These are phyloP conservation scores for Psammodynastes pulverulentus DNA, from an alignment of 2,113 vertebrate species.

Conservation along the genomic window DNA sequence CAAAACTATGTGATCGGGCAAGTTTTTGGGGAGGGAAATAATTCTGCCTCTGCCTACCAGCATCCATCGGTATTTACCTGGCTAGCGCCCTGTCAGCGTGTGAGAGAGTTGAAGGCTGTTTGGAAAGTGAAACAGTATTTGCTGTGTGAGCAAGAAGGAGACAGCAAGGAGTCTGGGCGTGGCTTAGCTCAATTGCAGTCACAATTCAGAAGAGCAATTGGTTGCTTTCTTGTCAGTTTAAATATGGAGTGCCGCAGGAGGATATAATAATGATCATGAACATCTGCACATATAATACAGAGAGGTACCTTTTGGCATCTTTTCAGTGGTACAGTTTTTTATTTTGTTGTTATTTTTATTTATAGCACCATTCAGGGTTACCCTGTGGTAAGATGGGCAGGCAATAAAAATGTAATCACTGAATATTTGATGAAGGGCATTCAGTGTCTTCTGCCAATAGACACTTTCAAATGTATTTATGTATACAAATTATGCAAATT, in stretches of 20 bases:
- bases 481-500: not conserved
- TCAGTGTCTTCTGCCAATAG: not conserved
- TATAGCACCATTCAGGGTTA: not conserved
- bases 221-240: not conserved
- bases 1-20: too few relatives aligned
- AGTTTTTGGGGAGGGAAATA: too few relatives aligned
- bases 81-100: too few relatives aligned
- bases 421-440: not conserved
- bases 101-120: too few relatives aligned
- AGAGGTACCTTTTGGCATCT: not conserved
- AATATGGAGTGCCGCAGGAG: not conserved
- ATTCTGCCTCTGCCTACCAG: too few relatives aligned
- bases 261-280: not conserved
- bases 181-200: too few relatives aligned
- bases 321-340: not conserved
- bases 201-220: not conserved
- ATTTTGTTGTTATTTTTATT: not conserved
- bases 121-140: too few relatives aligned
- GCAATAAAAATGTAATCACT: not conserved
- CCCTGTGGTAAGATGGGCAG: too few relatives aligned
- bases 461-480: not conserved
- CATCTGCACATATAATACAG: not conserved
- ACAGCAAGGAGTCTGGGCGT: too few relatives aligned
- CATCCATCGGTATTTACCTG: too few relatives aligned
- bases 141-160: too few relatives aligned